phyloP scores from a whole-genome alignment of 30 jellyfish, hydroid and myxozoan genomes.

The Aurelia coerulea region DNA sequence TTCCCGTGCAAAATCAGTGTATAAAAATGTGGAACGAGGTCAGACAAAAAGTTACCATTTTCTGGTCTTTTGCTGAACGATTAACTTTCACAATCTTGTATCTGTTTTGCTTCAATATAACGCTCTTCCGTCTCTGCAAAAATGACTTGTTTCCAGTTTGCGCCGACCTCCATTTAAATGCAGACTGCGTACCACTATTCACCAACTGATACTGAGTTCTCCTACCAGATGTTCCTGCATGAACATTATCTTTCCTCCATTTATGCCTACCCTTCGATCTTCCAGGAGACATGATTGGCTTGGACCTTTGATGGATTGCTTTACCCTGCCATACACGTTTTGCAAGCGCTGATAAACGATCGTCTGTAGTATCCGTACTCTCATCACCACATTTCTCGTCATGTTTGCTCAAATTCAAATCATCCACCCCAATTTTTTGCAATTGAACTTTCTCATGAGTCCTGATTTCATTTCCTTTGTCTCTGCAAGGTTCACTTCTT shows the following conservation, averaged over 20 bases:
- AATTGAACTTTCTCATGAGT: too few species aligned
- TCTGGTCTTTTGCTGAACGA: not conserved
- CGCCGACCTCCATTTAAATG: conserved; percentile 16
- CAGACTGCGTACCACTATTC: not conserved
- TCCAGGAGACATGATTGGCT: not conserved
- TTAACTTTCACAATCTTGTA: conserved; percentile 13
- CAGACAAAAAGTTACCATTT: not conserved
- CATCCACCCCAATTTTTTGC: not conserved
- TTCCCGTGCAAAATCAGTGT: too few species aligned
- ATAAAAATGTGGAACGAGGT: too few species aligned
- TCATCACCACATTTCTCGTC: not conserved
- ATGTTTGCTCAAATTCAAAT: not conserved
- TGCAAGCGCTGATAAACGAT: not conserved
- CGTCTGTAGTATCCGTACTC: not conserved
- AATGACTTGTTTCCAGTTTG: conserved; percentile 6
- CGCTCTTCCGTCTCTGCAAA: conserved; percentile 39
- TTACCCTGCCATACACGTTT: not conserved
- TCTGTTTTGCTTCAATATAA: conserved; percentile 21
- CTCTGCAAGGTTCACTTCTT: too few species aligned
- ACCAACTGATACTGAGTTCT: not conserved
- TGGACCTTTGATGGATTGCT: not conserved
- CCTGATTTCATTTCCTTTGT: too few species aligned
- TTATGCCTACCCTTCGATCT: not conserved
- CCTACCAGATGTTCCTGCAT: not conserved
- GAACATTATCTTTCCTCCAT: not conserved